Evolutionary conservation across 37 sponge, comb jelly and placozoan genomes (phyloP), one percentile per base, ranked within the genome.

Genomic region (Trichoplax adhaerens): DNA sequence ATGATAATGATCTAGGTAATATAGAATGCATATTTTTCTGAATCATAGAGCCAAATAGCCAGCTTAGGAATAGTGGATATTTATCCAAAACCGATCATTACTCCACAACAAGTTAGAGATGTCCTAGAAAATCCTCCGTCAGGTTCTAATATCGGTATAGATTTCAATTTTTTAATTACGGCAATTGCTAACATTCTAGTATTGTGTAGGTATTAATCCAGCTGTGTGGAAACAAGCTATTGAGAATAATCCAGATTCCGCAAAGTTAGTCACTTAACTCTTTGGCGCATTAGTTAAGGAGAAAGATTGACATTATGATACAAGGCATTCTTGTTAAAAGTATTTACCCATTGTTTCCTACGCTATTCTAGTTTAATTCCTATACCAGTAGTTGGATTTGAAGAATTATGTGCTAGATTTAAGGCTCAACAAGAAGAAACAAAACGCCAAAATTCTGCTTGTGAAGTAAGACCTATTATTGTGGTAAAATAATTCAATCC

Each of bases 391-490:
- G 78, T 88, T 3, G 92, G 98, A 0, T 86, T 91, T 50, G 64
- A 62, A 2, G 86, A 83, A 6, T 68, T 95, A 65, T 80, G 72
- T 57, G 74, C 73, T 62, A 73, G 98, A 47, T 68, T 84, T 69
- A 83, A 85, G 68, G 84, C 79, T 5, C 98, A 95, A 81, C 71
- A 91, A 48, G 79, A 85, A 60, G 84, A 95, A 74, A 82, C 75
- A 56, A 71, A 77, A 52, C 82, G 81, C 56, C 98, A 95, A 56
- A 29, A 29, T 29, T 29, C 29, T 29, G 29, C 29, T 29, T 29
- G 29, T 29, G 29, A 29, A 29, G 29, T 29, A 29, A 29, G 29
- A 29, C 29, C 29, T 29, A 29, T 29, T 29, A 29, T 29, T 29
- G 29, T 29, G 29, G 29, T 29, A 29, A 29, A 29, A 29, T 29